Evolutionary conservation across 2,888 invertebrate species (phyloP).

Genomic region (Ernsta delagoae): DNA sequence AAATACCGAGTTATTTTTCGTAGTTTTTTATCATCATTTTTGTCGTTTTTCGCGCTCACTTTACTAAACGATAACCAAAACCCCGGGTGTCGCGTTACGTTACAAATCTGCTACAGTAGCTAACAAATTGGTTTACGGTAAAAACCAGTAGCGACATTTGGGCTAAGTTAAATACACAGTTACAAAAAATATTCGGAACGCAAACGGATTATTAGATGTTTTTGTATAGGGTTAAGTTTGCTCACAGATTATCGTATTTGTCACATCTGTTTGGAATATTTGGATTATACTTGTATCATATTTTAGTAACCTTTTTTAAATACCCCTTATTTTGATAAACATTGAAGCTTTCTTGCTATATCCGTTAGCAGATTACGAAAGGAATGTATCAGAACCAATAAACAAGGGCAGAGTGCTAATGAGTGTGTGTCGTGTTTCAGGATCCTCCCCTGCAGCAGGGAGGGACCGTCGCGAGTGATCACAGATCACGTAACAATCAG

Average conservation of each 20-base stretch:
- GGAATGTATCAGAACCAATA: background rate
- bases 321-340: too few relatives aligned
- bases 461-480: background rate
- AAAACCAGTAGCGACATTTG: background rate
- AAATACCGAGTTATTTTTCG: background rate
- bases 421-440: background rate
- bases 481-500: constrained; percentile 17
- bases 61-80: background rate
- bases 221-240: too few relatives aligned
- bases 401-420: background rate
- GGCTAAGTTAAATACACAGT: background rate
- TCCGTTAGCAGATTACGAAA: too few relatives aligned
- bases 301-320: too few relatives aligned
- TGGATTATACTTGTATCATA: too few relatives aligned
- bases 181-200: too few relatives aligned
- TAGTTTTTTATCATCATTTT: background rate
- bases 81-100: constrained; percentile 9
- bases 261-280: too few relatives aligned
- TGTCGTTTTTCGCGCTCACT: constrained; percentile 3
- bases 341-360: too few relatives aligned
- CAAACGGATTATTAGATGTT: too few relatives aligned
- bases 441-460: background rate
- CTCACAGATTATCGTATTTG: too few relatives aligned
- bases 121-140: constrained; percentile 1
- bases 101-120: constrained; percentile 8